Base-by-base conservation (phyloP, 1,140 invertebrate genomes). In the Papilio helenus region DNA sequence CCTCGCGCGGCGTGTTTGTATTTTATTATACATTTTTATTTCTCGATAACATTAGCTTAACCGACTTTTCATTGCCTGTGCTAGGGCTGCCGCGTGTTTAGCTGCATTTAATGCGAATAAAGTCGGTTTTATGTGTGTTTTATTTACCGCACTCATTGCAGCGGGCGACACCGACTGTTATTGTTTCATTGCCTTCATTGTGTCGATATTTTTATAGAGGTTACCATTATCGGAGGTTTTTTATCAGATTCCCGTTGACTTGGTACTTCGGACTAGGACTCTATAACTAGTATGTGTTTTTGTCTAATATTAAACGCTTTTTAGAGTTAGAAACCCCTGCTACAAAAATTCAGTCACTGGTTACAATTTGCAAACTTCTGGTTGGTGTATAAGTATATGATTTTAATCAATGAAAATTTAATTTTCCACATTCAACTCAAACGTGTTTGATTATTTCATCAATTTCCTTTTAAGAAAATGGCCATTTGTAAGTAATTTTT, bases 11-110 rank as follows among this genome's bases (percentile, higher is more conserved):
- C 89, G 89, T 94, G 92, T 93, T 94, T 93, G 91, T 93, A 94
- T 94, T 94, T 94, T 94, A 94, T 93, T 94, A 94, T 94, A 94
- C 93, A 93, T 94, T 94, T 94, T 94, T 94, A 94, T 93, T 93
- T 90, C 92, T 89, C 93, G 93, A 94, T 94, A 94, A 94, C 93
- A 94, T 94, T 94, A 94, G 93, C 93, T 93, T 94, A 94, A 94
- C 93, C 92, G 93, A 93, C 92, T 94, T 94, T 94, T 94, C 93
- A 94, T 94, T 94, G 93, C 92, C 89, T 90, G 51, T 74, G 82
- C 84, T 92, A 94, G 93, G 93, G 93, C 85, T 94, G 93, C 79
- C 91, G 84, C 65, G 81, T 72, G 79, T 51, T 51, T 58, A 77
- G 26, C 3, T 68, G n/a, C 55, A 34, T 58, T 61, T 77, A 77